Evolutionary conservation across 1,140 invertebrate genomes (phyloP).

Genomic region (Mamestra configurata): DNA sequence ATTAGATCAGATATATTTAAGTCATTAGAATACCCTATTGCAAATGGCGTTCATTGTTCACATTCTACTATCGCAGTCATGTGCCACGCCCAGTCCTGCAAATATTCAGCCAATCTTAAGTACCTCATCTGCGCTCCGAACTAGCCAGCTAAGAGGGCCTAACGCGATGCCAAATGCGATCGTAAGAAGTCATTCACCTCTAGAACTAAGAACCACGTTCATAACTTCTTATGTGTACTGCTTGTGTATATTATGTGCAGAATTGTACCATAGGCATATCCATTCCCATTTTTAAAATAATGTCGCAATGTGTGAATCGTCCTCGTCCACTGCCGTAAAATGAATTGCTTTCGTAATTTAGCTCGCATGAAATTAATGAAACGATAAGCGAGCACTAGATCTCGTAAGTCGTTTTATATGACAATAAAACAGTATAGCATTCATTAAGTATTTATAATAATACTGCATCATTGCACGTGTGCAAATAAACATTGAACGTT

Average conservation of each 20-base stretch:
- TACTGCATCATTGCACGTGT: constrained; percentile 24
- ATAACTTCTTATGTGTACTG: not conserved
- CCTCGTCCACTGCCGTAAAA: not conserved
- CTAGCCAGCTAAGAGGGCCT: constrained; percentile 35
- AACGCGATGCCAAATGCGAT: constrained; percentile 39
- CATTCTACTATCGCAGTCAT: constrained; percentile 1
- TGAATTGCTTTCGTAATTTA: not conserved
- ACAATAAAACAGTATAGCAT: not conserved
- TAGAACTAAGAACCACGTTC: constrained; percentile 17
- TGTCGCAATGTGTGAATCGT: not conserved
- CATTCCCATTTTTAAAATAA: not conserved
- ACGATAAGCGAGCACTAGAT: not conserved
- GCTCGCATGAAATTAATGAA: not conserved
- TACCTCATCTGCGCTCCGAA: constrained; percentile 27
- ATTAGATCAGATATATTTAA: too few species aligned
- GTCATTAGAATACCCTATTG: too few species aligned
- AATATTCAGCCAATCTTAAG: constrained; percentile 29
- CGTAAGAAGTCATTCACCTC: constrained; percentile 43
- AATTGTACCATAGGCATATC: not conserved
- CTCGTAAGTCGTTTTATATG: not conserved
- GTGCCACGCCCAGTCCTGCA: constrained; percentile 32
- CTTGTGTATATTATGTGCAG: not conserved
- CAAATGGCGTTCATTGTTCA: constrained; percentile 11
- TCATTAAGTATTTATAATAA: constrained; percentile 5
- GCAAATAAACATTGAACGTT: constrained; percentile 36